Base-by-base conservation (phyloP, 2,888 invertebrate genomes). In the Steinernema scapterisci region DNA sequence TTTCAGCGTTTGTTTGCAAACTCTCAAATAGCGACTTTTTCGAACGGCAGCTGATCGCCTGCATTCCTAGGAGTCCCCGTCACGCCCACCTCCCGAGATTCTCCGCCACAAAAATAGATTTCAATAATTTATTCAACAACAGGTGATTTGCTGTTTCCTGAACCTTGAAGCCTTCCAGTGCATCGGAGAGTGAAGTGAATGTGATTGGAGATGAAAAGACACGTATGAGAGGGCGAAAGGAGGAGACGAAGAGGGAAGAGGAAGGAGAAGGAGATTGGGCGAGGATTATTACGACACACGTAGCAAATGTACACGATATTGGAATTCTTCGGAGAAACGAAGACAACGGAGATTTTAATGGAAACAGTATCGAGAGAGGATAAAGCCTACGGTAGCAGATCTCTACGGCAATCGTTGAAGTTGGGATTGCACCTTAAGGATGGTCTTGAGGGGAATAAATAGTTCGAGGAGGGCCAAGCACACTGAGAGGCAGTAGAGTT, bases 351-450 rank as follows among this genome's bases (percentile, higher is more conserved):
- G 63, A 63, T 63, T 63, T 63, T 27, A 27, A 63, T 25, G 27
- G 63, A 5, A 21, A 54, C 48, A 27, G 63, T 1, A 25, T 27
- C 31, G 9, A 27, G 63, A 63, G 48, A 63, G 31, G 63, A 25
- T 63, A 63, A 63, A 63, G 63, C 63, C 63, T 63, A 63, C 63
- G 63, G 63, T 63, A 63, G 63, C 63, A 63, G 63, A 63, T 63
- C 63, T 63, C 63, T 63, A 63, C 63, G 63, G 63, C 63, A 31
- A 48, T 54, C 54, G 54, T 21, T 48, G 54, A 16, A 31, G 31
- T 63, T 31, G 38, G 63, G 6, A 63, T 63, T 63, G 63, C 63
- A 63, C 63, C 63, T 31, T 31, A 25, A 19, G 51, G 51, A n/a
- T 13, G 27, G 63, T 31, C 63, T 63, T 19, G 48, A 48, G 48